Base-by-base conservation (phyloP, 1,140 invertebrate genomes). In the Caerostris extrusa region DNA sequence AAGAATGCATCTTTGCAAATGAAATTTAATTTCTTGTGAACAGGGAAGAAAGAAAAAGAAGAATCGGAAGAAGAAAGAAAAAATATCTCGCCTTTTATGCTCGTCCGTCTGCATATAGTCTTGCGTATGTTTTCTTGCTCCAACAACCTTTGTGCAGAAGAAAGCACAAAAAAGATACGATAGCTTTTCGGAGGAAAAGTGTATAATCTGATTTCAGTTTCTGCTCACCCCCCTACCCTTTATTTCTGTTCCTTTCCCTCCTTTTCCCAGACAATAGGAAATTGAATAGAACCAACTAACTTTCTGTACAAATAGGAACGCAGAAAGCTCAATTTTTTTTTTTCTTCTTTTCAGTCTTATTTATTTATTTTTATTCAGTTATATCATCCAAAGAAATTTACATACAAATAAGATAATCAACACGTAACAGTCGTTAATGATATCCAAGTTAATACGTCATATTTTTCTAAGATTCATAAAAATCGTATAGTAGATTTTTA, bases 11-110 rank as follows among this genome's bases (percentile, higher is more conserved):
- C 91, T 93, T 67, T 86, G 91, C 92, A 93, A 93, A 93, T 93
- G 92, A 93, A 93, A 93, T 93, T 93, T 93, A 93, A 93, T 93
- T 93, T 93, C 85, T 89, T 67, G 92, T 50, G 92, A 88, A 93
- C 55, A 93, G 56, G 53, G 55, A 77, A 58, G 60, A n/a, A 64
- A 34, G 61, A 61, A 61, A 83, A 57, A 87, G 57, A 69, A 64
- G 83, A 57, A 69, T 19, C 6, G 7, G 6, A 67, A 67, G 10
- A 12, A 64, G 10, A 55, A 19, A 17, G 50, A 83, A 19, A 56
- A 83, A 83, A 83, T 53, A 60, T 88, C 60, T 7, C 86, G 58
- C 34, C 86, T 64, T 88, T 88, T 88, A 53, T 88, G 60, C 64
- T 64, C 50, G 58, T 88, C 61, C 61, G 58, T 64, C 86, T 88